phyloP scores from a whole-genome alignment of 2,888 invertebrate species.

The Pachydiplax longipennis region DNA sequence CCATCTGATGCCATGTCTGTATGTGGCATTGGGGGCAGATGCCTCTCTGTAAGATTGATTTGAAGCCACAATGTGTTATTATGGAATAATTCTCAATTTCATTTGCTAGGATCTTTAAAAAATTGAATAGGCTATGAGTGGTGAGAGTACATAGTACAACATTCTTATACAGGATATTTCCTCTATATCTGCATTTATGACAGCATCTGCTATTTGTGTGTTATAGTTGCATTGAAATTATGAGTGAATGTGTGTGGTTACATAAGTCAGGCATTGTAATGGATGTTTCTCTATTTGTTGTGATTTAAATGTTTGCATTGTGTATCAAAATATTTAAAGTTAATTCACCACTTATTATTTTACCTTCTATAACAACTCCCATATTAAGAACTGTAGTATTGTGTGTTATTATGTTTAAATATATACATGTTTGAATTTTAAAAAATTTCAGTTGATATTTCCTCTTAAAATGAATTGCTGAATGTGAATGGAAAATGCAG shows the following conservation, averaged over 20 bases:
- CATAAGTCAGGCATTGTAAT: slow-evolving; percentile 23
- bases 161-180: slow-evolving; percentile 18
- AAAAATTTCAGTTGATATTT: neutral
- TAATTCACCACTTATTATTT: neutral
- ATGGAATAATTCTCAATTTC: neutral
- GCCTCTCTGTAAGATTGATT: neutral
- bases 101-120: slow-evolving; percentile 3
- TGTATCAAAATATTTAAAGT: slow-evolving; percentile 39
- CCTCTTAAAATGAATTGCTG: neutral
- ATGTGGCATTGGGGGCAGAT: neutral
- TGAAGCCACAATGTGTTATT: neutral
- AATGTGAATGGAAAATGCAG: no score
- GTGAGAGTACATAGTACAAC: slow-evolving; percentile 23
- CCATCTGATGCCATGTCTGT: neutral
- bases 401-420: slow-evolving; percentile 39
- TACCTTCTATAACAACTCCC: neutral
- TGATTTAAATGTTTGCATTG: slow-evolving; percentile 41
- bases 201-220: slow-evolving; percentile 20
- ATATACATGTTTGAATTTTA: neutral
- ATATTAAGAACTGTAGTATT: neutral
- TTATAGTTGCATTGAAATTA: slow-evolving; percentile 22
- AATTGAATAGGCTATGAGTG: slow-evolving; percentile 13
- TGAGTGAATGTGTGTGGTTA: slow-evolving; percentile 29
- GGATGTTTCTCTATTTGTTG: slow-evolving; percentile 39
- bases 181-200: slow-evolving; percentile 29